Evolutionary conservation across 2,797 vertebrate genomes (phyloP).

Genomic region (Spinus pinus): DNA sequence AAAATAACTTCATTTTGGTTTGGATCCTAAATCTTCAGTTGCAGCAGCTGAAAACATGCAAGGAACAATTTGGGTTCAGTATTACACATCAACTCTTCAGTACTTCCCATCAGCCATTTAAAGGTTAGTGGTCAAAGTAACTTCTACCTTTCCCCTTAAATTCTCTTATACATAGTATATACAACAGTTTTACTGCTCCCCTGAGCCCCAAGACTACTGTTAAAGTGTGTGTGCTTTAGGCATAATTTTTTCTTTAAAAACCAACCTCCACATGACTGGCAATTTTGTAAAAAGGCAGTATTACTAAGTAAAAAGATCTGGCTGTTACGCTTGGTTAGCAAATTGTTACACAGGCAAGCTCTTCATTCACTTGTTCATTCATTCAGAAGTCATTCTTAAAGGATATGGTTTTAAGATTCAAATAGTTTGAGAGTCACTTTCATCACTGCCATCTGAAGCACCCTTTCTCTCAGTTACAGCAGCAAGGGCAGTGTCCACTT

Average conservation of each 20-base stretch:
- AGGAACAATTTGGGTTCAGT: constrained; percentile 38
- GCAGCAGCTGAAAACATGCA: constrained; percentile 64
- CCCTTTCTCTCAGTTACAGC: constrained; percentile 60
- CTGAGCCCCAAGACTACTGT: constrained; percentile 60
- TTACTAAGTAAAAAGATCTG: constrained; percentile 53
- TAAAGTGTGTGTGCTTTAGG: constrained; percentile 59
- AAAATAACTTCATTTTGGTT: constrained; percentile 42
- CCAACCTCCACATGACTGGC: constrained; percentile 18
- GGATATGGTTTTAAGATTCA: constrained; percentile 51
- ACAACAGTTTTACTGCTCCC: constrained; percentile 38
- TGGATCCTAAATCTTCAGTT: constrained; percentile 21
- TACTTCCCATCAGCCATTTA: constrained; percentile 22
- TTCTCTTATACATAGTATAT: constrained; percentile 67
- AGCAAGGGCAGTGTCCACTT: constrained; percentile 82
- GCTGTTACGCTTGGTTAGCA: constrained; percentile 37
- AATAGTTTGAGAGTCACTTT: constrained; percentile 82
- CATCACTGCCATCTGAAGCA: constrained; percentile 84
- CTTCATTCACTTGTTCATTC: constrained; percentile 55
- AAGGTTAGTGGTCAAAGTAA: constrained; percentile 27
- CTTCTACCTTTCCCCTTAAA: background rate
- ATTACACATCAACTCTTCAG: background rate
- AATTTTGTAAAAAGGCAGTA: constrained; percentile 48
- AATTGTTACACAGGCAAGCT: constrained; percentile 49
- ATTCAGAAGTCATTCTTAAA: constrained; percentile 46
- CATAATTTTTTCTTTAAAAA: constrained; percentile 29